Base-by-base conservation (phyloP, 2,888 invertebrate genomes). In the Drosophila antonietae region DNA sequence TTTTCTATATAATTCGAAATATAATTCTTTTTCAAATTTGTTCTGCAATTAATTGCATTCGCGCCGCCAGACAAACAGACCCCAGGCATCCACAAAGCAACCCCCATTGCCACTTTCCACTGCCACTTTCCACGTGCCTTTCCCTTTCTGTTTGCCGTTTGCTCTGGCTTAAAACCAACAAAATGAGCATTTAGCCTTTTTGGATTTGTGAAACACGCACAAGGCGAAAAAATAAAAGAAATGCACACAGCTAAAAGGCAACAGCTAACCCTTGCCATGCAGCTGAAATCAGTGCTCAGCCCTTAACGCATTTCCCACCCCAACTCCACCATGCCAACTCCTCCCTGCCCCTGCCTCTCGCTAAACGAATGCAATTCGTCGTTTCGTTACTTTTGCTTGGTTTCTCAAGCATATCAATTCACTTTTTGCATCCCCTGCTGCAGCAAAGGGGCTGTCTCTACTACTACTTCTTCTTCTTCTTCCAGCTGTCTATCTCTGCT, bases 391-490 rank as follows among this genome's bases (percentile, higher is more conserved):
- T 81, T 84, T 84, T 84, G 73, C 88, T 66, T 76, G 90, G 90
- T 89, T 90, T 90, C 85, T 86, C 85, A 86, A 89, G 86, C 90
- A 90, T 86, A 90, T 86, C 90, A 89, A 90, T 86, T 89, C 87
- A 72, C 84, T 88, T 86, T 80, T 80, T 83, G 64, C 83, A 77
- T 63, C 83, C 80, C 67, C 67, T 67, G 60, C 75, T 66, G 55
- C 63, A 41, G 55, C 63, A n/a, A 41, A n/a, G 41, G 41, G 41
- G n/a, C n/a, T 41, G 3, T 41, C 41, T n/a, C 41, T 41, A 3
- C 41, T n/a, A n/a, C 2, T 58, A 15, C 37, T 20, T 31, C n/a
- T 60, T 44, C 56, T 59, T 44, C 43, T 20, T 41, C 31, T 64
- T 15, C 28, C 43, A 35, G 12, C 53, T 59, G 73, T 61, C 73